A percentile compares a stretch with the other conserved stretches of the same genome.
These are phyloP conservation scores for Corydoras sp. DNA, from an alignment of 2,113 vertebrate species.

Conservation along the genomic window DNA sequence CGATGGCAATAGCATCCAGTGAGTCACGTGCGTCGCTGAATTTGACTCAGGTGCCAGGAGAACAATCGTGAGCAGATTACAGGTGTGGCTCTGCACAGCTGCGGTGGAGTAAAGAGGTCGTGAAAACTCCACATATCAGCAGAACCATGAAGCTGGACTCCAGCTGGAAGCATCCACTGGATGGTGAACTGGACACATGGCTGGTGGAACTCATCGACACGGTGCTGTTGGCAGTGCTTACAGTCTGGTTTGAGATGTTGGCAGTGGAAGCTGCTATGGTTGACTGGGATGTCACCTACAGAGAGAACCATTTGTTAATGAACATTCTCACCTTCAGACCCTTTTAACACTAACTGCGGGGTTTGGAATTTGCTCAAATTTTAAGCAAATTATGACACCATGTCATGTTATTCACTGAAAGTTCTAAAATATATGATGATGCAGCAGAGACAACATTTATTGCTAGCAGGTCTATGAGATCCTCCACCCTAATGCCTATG, in stretches of 20 bases:
- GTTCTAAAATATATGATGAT: no score
- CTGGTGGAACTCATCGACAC: slow-evolving; percentile 42
- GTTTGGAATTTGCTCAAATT: no score
- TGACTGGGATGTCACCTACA: no score
- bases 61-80: neutral
- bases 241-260: slow-evolving; percentile 37
- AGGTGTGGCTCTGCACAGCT: slow-evolving; percentile 48
- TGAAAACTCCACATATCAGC: slow-evolving; percentile 52
- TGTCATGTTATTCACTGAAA: no score
- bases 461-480: no score
- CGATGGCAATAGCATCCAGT: neutral
- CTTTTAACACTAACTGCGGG: no score
- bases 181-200: slow-evolving; percentile 38
- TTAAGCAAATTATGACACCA: no score
- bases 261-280: no score
- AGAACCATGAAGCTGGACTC: slow-evolving; percentile 42
- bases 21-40: neutral
- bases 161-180: slow-evolving; percentile 44
- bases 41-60: neutral
- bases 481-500: no score
- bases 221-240: slow-evolving; percentile 36
- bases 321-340: no score
- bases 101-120: slow-evolving; percentile 50
- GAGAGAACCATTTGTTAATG: no score
- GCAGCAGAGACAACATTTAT: no score